These are phyloP conservation scores for Cryptocheilus praepositus DNA, from an alignment of 2,888 invertebrate genomes.

Conservation along the genomic window DNA sequence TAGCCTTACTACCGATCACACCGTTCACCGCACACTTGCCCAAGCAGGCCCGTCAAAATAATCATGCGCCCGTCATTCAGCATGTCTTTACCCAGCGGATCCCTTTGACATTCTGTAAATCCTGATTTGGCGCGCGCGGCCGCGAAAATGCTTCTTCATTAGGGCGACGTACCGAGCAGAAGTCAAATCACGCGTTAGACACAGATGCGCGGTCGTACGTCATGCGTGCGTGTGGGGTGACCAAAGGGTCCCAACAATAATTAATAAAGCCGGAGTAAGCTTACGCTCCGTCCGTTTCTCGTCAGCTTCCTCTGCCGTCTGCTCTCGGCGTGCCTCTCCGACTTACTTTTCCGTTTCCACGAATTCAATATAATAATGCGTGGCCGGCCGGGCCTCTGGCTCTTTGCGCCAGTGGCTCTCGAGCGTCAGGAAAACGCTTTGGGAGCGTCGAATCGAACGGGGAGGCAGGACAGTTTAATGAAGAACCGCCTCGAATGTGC, in stretches of 20 bases:
- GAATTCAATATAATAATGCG: constrained; percentile 68
- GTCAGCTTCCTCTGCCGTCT: background rate
- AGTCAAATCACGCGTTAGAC: background rate
- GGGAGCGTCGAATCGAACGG: background rate
- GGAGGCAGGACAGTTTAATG: background rate
- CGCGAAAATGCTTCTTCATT: too few relatives aligned
- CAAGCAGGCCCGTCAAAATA: too few relatives aligned
- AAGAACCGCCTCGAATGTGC: constrained; percentile 46
- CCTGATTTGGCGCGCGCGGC: too few relatives aligned
- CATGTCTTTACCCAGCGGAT: too few relatives aligned
- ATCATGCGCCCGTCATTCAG: too few relatives aligned
- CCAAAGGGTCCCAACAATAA: constrained; percentile 53
- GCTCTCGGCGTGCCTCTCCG: constrained; percentile 47
- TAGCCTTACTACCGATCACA: too few relatives aligned
- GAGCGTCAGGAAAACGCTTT: constrained; percentile 2
- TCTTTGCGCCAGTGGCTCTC: constrained; percentile 55
- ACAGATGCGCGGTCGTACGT: background rate
- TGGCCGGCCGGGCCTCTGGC: constrained; percentile 42
- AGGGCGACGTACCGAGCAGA: background rate
- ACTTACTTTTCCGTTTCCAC: constrained; percentile 62
- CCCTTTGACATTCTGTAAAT: too few relatives aligned
- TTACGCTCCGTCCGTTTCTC: constrained; percentile 36
- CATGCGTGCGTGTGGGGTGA: constrained; percentile 14
- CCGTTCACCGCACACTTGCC: too few relatives aligned
- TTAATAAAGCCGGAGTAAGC: constrained; percentile 57